Percentiles rank a stretch among this genome's conserved stretches.
Evolutionary conservation across 2,113 vertebrate genomes (phyloP).

Genomic region (Mionectes macconnelli): DNA sequence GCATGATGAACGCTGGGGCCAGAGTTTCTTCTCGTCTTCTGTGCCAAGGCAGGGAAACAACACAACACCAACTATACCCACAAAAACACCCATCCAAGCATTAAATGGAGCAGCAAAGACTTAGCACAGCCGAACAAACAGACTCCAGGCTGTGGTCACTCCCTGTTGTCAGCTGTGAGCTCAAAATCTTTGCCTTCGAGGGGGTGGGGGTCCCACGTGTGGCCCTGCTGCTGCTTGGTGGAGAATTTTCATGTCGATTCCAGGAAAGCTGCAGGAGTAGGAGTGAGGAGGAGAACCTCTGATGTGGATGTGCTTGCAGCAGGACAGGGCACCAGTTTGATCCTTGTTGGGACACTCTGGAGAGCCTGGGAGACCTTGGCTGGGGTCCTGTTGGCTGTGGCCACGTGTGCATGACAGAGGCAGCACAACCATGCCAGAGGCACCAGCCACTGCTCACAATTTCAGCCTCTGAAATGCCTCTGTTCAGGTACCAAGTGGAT

Average conservation of each 20-base stretch:
- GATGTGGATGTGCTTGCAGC: not conserved
- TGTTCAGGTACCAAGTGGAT: not conserved
- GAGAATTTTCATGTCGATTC: not conserved
- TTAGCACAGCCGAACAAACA: not conserved
- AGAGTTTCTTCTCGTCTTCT: not conserved
- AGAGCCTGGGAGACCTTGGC: not conserved
- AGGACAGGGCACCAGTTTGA: not conserved
- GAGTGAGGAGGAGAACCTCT: not conserved
- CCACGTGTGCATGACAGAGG: not conserved
- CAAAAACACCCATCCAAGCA: not conserved
- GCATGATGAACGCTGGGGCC: not conserved
- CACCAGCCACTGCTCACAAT: not conserved
- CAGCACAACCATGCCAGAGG: not conserved
- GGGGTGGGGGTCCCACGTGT: not conserved
- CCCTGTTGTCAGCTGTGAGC: not conserved
- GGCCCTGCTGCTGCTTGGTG: not conserved
- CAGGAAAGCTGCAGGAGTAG: not conserved
- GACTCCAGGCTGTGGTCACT: not conserved
- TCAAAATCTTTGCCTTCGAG: not conserved
- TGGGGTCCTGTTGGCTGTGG: not conserved
- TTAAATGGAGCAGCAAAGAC: not conserved
- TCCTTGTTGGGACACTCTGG: not conserved
- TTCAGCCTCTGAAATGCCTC: not conserved
- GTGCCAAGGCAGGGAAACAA: not conserved
- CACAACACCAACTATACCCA: not conserved